Percentiles rank a stretch among this genome's conserved stretches.
Evolutionary conservation across 2,113 vertebrate species (phyloP).

Genomic region (Bostrychus sinensis): DNA sequence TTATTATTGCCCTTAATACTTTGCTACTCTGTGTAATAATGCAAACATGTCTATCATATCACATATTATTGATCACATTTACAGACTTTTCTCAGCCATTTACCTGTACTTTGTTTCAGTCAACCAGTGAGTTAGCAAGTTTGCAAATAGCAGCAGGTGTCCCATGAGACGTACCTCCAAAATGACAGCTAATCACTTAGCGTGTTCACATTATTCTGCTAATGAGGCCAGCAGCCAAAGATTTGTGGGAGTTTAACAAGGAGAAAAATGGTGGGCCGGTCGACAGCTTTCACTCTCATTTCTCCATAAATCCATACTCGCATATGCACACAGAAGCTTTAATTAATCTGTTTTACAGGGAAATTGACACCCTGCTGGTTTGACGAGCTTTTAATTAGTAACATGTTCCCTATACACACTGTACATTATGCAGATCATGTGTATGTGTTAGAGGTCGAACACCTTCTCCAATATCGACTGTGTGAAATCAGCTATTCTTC

Average conservation of each 20-base stretch:
- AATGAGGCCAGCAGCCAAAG: constrained; percentile 35
- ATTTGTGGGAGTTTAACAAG: constrained; percentile 44
- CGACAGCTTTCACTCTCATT: constrained; percentile 18
- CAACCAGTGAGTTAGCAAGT: constrained; percentile 2
- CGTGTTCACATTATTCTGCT: constrained; percentile 35
- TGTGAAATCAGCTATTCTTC: neutral
- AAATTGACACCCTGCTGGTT: neutral
- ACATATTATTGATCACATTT: neutral
- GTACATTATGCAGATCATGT: neutral
- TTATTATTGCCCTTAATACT: neutral
- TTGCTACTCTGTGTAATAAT: neutral
- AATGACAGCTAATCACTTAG: constrained; percentile 55
- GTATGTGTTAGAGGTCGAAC: neutral
- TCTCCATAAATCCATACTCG: constrained; percentile 34
- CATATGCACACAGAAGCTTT: constrained; percentile 5
- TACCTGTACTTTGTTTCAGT: neutral
- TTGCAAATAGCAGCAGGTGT: constrained; percentile 5
- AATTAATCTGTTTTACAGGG: constrained; percentile 18
- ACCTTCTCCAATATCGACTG: neutral
- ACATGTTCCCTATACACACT: neutral
- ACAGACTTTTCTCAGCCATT: neutral
- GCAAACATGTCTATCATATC: neutral
- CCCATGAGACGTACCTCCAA: constrained; percentile 18
- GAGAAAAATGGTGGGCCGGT: constrained; percentile 5
- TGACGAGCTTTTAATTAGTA: constrained; percentile 11